A percentile compares a stretch with the other conserved stretches of the same genome.
These are phyloP conservation scores for Brienomyrus brachyistius DNA, from an alignment of 2,113 vertebrate genomes.

Conservation along the genomic window DNA sequence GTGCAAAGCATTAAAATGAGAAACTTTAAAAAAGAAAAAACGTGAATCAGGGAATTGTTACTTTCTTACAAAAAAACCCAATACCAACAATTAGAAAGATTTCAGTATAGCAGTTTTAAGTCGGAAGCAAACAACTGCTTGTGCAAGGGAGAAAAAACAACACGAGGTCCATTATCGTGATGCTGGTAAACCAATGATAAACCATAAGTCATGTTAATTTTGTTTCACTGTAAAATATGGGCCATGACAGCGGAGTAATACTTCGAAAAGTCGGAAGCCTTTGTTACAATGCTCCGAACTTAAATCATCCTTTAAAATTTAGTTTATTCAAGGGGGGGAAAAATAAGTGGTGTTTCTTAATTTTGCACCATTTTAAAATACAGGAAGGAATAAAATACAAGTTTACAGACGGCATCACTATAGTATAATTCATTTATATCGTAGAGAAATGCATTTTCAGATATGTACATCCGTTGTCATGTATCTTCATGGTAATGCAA, in stretches of 20 bases:
- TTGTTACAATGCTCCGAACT: background rate
- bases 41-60: background rate
- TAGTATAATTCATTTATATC: background rate
- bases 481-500: background rate
- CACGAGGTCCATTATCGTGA: background rate
- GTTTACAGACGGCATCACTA: background rate
- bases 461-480: background rate
- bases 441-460: background rate
- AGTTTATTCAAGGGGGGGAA: background rate
- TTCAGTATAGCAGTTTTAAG: background rate
- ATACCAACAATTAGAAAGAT: background rate
- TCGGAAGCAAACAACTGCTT: background rate
- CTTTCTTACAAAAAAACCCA: background rate
- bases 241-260: background rate
- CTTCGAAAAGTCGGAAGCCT: background rate
- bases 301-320: background rate
- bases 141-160: background rate
- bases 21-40: background rate
- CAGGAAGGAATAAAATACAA: background rate
- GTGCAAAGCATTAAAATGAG: background rate
- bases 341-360: background rate
- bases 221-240: background rate
- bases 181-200: background rate
- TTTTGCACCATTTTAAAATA: background rate
- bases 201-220: background rate